Evolutionary conservation across 1,140 invertebrate genomes (phyloP).

Genomic region (Drosophila orosa): DNA sequence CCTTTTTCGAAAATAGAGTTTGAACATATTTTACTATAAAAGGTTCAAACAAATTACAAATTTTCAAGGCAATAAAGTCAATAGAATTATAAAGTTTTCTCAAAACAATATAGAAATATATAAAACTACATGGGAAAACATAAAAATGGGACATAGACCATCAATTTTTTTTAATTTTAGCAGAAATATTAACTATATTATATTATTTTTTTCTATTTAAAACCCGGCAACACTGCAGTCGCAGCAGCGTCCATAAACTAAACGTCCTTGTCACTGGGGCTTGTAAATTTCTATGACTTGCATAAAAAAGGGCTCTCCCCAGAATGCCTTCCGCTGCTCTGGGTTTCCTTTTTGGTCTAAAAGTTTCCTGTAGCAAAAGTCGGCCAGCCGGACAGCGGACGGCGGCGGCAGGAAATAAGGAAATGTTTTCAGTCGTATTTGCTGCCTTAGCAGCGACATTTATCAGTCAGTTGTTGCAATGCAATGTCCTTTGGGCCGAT

Average conservation of each 20-base stretch:
- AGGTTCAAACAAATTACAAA: background rate
- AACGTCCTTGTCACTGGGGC: conserved; percentile 78
- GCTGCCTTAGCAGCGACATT: conserved; percentile 77
- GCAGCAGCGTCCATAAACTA: conserved; percentile 60
- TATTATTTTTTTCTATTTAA: too few species aligned
- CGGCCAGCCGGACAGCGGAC: conserved; percentile 39
- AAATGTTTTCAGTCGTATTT: conserved; percentile 78
- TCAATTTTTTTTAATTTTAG: too few species aligned
- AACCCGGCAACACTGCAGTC: conserved; percentile 9
- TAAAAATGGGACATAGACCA: background rate
- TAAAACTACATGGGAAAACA: background rate
- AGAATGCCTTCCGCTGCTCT: conserved; percentile 72
- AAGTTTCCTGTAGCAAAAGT: conserved; percentile 68
- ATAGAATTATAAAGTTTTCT: background rate
- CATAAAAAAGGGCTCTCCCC: conserved; percentile 71
- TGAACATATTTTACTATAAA: background rate
- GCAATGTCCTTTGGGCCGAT: conserved; percentile 55
- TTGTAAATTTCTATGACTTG: conserved; percentile 82
- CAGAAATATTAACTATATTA: too few species aligned
- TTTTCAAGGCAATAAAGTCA: background rate
- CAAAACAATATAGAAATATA: background rate
- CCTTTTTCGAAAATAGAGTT: background rate
- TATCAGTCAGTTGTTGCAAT: conserved; percentile 78
- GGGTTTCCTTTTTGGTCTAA: conserved; percentile 78
- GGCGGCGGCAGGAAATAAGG: conserved; percentile 69